Conservation (phyloP, 2,888 invertebrate species). For the Platynereis dumerilii region DNA sequence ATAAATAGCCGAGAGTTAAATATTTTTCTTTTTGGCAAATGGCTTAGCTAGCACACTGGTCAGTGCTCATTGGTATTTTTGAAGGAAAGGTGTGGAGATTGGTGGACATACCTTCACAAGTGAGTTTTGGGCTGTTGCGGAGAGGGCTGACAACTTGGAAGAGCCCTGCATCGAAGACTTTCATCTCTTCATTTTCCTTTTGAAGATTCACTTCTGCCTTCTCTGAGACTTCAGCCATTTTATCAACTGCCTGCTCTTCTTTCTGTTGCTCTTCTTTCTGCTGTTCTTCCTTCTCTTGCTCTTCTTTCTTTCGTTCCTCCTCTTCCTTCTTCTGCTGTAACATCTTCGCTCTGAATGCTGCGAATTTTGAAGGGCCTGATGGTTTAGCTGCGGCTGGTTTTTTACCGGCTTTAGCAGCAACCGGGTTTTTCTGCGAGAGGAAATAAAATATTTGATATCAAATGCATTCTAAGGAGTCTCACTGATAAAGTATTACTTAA, state of each 20-base stretch:
- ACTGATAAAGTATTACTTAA: neutral
- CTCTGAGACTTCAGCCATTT: neutral
- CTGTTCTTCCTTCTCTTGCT: neutral
- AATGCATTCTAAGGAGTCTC: neutral
- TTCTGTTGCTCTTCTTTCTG: neutral
- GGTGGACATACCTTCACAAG: no score
- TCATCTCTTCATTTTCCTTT: no score
- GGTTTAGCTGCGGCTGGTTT: neutral
- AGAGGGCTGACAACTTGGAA: no score
- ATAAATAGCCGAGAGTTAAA: no score
- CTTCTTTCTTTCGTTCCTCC: neutral
- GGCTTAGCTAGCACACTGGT: no score
- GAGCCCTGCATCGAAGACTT: no score
- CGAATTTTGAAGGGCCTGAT: neutral
- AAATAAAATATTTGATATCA: no score
- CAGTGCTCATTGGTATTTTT: no score
- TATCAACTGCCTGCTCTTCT: neutral
- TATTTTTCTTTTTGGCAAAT: no score
- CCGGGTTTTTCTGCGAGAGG: slow-evolving; percentile 26
- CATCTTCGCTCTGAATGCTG: slow-evolving; percentile 3
- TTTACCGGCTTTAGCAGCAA: slow-evolving; percentile 7
- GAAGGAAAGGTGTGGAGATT: no score
- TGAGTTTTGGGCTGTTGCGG: no score
- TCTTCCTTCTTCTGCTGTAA: neutral
- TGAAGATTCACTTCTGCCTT: no score